Percentiles rank a stretch among this genome's conserved stretches.
These are phyloP conservation scores for Eretmocerus hayati DNA, from an alignment of 2,888 invertebrate genomes.

Conservation along the genomic window DNA sequence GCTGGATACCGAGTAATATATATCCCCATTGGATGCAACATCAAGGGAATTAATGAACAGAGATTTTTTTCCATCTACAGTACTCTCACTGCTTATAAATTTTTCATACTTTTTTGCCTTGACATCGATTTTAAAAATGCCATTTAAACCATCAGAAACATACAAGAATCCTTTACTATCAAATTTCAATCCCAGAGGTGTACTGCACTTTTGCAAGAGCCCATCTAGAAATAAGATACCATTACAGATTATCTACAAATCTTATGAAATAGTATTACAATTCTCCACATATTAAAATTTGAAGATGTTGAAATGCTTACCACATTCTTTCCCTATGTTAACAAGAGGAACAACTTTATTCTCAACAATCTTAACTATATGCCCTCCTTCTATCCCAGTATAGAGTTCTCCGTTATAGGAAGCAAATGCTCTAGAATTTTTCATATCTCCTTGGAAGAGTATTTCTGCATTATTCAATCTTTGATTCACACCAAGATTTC, in stretches of 20 bases:
- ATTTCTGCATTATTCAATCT: slow-evolving; percentile 62
- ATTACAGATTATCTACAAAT: slow-evolving; percentile 58
- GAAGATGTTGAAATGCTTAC: slow-evolving; percentile 47
- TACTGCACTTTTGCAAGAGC: slow-evolving; percentile 70
- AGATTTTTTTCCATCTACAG: slow-evolving; percentile 48
- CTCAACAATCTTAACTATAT: slow-evolving; percentile 67
- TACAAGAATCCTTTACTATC: slow-evolving; percentile 64
- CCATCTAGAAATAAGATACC: slow-evolving; percentile 51
- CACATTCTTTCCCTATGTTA: slow-evolving; percentile 71
- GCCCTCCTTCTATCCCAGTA: slow-evolving; percentile 71
- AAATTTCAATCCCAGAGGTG: slow-evolving; percentile 84
- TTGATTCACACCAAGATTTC: slow-evolving; percentile 57
- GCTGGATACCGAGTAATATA: slow-evolving; percentile 85
- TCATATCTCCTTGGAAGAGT: slow-evolving; percentile 61
- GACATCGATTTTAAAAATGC: slow-evolving; percentile 79
- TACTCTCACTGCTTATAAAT: slow-evolving; percentile 55
- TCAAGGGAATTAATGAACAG: slow-evolving; percentile 70
- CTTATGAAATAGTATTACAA: background rate
- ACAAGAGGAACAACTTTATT: slow-evolving; percentile 67
- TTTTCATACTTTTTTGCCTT: slow-evolving; percentile 59
- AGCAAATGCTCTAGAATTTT: slow-evolving; percentile 77
- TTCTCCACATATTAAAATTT: background rate
- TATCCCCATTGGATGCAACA: slow-evolving; percentile 69
- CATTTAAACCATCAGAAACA: slow-evolving; percentile 84
- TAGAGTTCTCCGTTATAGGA: slow-evolving; percentile 71